Evolutionary conservation across 2,888 invertebrate genomes (phyloP).

Genomic region (Diarsia rubi): DNA sequence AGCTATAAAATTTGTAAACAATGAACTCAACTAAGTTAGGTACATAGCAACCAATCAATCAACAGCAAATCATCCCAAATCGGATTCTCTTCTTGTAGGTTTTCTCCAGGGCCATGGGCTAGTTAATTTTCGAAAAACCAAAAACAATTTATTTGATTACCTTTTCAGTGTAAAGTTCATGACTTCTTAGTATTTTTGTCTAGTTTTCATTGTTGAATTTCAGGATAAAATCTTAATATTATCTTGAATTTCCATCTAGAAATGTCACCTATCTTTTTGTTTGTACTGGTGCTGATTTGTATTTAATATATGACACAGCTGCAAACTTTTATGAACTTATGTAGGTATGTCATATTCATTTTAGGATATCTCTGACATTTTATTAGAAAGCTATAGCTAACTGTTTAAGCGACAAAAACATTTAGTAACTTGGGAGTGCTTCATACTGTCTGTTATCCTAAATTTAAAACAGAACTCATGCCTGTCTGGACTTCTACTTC

Average conservation of each 20-base stretch:
- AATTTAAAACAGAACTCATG: neutral
- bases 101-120: neutral
- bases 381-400: neutral
- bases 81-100: too few species aligned
- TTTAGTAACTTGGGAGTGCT: too few species aligned
- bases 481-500: too few species aligned
- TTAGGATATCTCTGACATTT: neutral
- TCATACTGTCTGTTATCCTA: neutral
- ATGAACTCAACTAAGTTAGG: too few species aligned
- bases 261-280: neutral
- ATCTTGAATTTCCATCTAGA: neutral
- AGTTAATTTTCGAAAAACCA: neutral
- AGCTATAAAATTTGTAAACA: too few species aligned
- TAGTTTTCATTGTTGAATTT: neutral
- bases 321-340: neutral
- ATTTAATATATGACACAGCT: neutral
- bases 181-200: neutral
- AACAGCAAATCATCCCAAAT: too few species aligned
- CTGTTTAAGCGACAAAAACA: neutral
- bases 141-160: neutral
- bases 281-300: neutral
- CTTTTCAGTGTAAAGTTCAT: neutral
- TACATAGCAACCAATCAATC: too few species aligned
- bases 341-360: neutral
- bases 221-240: neutral